Conservation (phyloP, 2,888 invertebrate species). For the Sphaerophoria taeniata region DNA sequence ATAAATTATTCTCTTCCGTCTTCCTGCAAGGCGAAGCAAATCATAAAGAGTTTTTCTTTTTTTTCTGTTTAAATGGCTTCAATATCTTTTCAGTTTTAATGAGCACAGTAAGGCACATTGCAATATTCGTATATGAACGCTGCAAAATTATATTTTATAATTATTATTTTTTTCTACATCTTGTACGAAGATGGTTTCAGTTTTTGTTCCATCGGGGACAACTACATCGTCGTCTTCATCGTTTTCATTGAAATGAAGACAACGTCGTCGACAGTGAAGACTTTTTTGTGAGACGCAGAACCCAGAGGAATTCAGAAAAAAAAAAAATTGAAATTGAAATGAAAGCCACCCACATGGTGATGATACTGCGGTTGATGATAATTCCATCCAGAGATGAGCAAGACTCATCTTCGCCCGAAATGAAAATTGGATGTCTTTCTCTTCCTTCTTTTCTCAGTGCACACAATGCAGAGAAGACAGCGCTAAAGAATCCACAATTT, state of each 20-base stretch:
- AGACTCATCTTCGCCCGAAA: slow-evolving; percentile 17
- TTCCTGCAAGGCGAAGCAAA: too few relatives aligned
- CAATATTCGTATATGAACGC: slow-evolving; percentile 13
- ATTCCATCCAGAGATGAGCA: slow-evolving; percentile 6
- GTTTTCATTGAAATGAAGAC: slow-evolving; percentile 2
- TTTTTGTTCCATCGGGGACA: slow-evolving; percentile 23
- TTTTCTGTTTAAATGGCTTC: too few relatives aligned
- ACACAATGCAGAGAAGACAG: not conserved
- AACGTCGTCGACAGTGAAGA: not conserved
- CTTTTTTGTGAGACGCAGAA: slow-evolving; percentile 13
- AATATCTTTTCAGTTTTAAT: slow-evolving; percentile 6
- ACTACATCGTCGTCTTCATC: not conserved
- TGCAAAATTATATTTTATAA: slow-evolving; percentile 29
- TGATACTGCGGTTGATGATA: slow-evolving; percentile 26
- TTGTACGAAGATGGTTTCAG: slow-evolving; percentile 15
- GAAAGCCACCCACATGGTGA: slow-evolving; percentile 65
- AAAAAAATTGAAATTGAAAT: slow-evolving; percentile 47
- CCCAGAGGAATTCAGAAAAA: slow-evolving; percentile 24
- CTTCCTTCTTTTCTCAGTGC: slow-evolving; percentile 4
- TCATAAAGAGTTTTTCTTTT: not conserved
- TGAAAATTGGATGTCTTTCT: slow-evolving; percentile 13
- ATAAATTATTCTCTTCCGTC: too few relatives aligned
- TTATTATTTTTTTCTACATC: slow-evolving; percentile 1
- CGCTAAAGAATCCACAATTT: not conserved
- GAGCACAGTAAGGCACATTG: slow-evolving; percentile 37